phyloP scores from a whole-genome alignment of 2,797 vertebrate species.

The Hapalemur alaotrensis region DNA sequence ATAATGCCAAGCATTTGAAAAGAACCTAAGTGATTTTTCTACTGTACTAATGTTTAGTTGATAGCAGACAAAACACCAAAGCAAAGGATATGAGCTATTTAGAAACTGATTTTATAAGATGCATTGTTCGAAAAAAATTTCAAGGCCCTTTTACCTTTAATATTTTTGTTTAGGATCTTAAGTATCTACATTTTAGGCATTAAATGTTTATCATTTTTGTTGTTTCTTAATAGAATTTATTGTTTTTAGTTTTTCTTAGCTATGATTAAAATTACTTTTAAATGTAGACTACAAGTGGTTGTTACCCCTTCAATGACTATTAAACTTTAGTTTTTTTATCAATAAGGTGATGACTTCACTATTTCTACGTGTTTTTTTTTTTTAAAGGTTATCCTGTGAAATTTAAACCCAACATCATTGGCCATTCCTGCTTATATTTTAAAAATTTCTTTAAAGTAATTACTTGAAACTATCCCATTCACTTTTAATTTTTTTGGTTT shows the following conservation, averaged over 20 bases:
- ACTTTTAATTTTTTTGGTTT: slow-evolving; percentile 1
- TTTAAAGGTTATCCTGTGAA: slow-evolving; percentile 75
- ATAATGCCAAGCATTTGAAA: slow-evolving; percentile 96
- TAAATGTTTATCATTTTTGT: slow-evolving; percentile 86
- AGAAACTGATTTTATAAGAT: slow-evolving; percentile 77
- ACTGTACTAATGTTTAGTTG: slow-evolving; percentile 80
- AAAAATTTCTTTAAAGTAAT: neutral
- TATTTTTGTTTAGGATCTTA: slow-evolving; percentile 86
- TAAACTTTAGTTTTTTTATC: slow-evolving; percentile 85
- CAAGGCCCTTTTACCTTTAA: slow-evolving; percentile 83
- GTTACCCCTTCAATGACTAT: slow-evolving; percentile 85
- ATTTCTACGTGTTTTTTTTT: slow-evolving; percentile 72
- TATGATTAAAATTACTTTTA: slow-evolving; percentile 86
- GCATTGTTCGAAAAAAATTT: slow-evolving; percentile 76
- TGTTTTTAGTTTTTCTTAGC: slow-evolving; percentile 87
- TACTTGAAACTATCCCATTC: slow-evolving; percentile 52
- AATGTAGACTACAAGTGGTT: slow-evolving; percentile 86
- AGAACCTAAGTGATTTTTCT: slow-evolving; percentile 85
- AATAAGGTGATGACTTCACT: slow-evolving; percentile 84
- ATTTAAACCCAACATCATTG: slow-evolving; percentile 74
- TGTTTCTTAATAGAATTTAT: slow-evolving; percentile 85
- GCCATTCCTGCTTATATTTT: slow-evolving; percentile 55
- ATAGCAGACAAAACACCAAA: slow-evolving; percentile 87
- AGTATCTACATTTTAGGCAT: slow-evolving; percentile 84
- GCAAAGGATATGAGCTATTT: slow-evolving; percentile 84